Base-by-base conservation (phyloP, 1,140 invertebrate species). In the Myzus persicae region DNA sequence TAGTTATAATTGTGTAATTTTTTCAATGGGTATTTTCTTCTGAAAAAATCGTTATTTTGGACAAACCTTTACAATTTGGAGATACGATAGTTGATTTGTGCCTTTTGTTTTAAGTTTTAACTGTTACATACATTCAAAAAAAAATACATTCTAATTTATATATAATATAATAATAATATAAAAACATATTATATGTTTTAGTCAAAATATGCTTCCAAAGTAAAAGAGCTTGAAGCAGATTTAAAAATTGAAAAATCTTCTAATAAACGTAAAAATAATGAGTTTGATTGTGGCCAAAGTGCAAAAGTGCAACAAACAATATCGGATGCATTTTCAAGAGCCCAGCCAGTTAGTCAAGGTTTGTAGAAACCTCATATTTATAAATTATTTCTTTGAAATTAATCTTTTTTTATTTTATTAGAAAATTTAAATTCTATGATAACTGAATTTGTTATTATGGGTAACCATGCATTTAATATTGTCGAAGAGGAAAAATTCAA, bases 311-410 rank as follows among this genome's bases (percentile, higher is more conserved):
- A 76, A 76, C n/a, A 76, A 76, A 76, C 59, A 76, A 76, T 76
- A 76, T 76, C 59, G 59, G 31, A 76, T 76, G 59, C 59, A 76
- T 76, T 76, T 76, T 76, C 59, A 76, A 76, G 59, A 76, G 22
- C 59, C n/a, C 59, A 76, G 59, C 59, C 59, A 76, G 59, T 76
- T 76, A 76, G 59, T 76, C 59, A 76, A 76, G 59, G 59, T 76
- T 76, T n/a, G 59, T 9, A 76, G 31, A 76, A 76, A 31, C 59
- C 11, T 76, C 26, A 76, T 76, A 76, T 76, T 76, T 76, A 76
- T 76, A 76, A 76, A n/a, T 76, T 76, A 76, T 76, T 76, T 76
- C 31, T n/a, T 76, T 76, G 31, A 76, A 76, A 76, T 51, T 51
- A 51, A 51, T 24, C 20, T n/a, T n/a, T n/a, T n/a, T n/a, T n/a